Base-by-base conservation (phyloP, 2,113 vertebrate species). In the Crypturellus undulatus region DNA sequence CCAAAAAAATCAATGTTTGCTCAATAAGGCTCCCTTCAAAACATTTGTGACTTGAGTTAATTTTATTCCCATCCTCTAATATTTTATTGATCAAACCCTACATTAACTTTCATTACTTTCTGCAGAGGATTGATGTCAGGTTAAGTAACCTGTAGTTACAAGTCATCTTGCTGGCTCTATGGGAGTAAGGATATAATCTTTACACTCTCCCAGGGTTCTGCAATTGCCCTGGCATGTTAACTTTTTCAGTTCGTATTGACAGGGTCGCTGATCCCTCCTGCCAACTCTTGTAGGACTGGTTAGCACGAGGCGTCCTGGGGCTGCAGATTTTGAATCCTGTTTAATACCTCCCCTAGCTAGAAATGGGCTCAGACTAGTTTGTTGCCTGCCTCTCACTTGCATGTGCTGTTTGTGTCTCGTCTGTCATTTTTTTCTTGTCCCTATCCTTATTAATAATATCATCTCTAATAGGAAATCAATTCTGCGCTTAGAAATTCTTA, bases 41-140 rank as follows among this genome's bases (percentile, higher is more conserved):
- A 93, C 84, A 91, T 91, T 96, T 94, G 91, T 92, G 92, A 92
- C 94, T 96, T 3, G 16, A 96, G 91, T 96, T 96, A 95, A 96
- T 96, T 96, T 96, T 97, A 96, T 95, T 95, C 92, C 54, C 71
- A 89, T 95, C 45, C 71, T 94, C 92, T 96, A 94, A 96, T 95
- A 95, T 95, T 96, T 93, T 97, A 97, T 97, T 92, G 94, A 97
- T 94, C 94, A 92, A 92, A 73, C 67, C 87, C 67, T 91, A 4
- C 90, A 92, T 96, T 94, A 94, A 89, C 78, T 93, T 87, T 58
- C 87, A 59, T 1, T 58, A 73, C 89, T 94, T 96, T 87, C 84
- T 92, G 67, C 80, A 87, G 91, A 94, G 90, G 84, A 93, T 65
- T 94, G 95, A 92, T 89, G 89, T 91, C 93, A 93, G 84, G 87